Percentiles rank a stretch among this genome's conserved stretches.
phyloP scores from a whole-genome alignment of 1,140 invertebrate species.

The Druon quercuslanigerum region DNA sequence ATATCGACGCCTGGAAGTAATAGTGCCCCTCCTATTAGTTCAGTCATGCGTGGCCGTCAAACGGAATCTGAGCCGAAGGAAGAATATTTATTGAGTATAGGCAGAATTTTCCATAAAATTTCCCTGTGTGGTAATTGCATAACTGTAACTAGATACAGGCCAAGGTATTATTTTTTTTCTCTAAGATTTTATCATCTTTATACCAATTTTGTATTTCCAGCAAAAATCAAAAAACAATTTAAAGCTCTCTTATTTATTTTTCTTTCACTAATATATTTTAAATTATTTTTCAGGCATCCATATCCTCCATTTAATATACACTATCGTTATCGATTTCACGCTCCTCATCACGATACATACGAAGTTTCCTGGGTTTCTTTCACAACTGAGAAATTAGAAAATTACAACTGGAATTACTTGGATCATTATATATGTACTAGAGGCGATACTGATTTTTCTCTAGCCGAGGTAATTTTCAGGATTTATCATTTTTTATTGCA shows the following conservation, averaged over 20 bases:
- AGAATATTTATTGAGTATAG: constrained; percentile 92
- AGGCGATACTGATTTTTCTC: constrained; percentile 91
- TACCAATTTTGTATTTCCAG: constrained; percentile 4
- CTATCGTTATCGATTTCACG: constrained; percentile 94
- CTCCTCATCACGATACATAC: constrained; percentile 94
- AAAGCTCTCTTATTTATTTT: background rate
- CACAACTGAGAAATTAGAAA: constrained; percentile 95
- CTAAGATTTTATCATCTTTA: constrained; percentile 17
- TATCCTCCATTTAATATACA: constrained; percentile 93
- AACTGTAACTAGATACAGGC: constrained; percentile 93
- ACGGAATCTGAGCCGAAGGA: constrained; percentile 78
- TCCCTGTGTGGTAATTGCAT: constrained; percentile 89
- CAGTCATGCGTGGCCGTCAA: constrained; percentile 72
- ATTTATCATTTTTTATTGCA: constrained; percentile 10
- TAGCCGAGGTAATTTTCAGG: constrained; percentile 83
- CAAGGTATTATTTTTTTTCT: constrained; percentile 80
- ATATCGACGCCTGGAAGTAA: constrained; percentile 71
- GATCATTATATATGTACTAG: constrained; percentile 97
- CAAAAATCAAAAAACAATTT: background rate
- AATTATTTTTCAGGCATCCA: constrained; percentile 83
- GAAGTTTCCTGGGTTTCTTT: constrained; percentile 97
- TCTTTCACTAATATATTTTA: constrained; percentile 2
- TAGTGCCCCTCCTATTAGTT: constrained; percentile 63
- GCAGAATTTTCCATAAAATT: constrained; percentile 95
- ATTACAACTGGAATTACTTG: constrained; percentile 98